Evolutionary conservation across 53 echinoderm and acorn worm species (phyloP).

Genomic region (Holothuria scabra): DNA sequence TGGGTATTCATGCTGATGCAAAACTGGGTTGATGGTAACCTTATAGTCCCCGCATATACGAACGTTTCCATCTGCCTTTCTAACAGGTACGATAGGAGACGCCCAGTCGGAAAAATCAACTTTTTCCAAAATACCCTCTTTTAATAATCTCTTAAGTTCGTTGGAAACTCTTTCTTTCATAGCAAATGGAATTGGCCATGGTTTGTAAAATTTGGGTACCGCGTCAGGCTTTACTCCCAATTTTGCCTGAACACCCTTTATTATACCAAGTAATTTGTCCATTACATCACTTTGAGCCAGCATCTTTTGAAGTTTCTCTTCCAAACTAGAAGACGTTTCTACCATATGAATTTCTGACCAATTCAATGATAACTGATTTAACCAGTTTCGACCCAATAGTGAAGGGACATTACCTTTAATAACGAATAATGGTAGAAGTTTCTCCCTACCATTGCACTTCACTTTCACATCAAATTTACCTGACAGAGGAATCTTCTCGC

Average conservation of each 20-base stretch:
- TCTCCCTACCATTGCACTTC: constrained; percentile 10
- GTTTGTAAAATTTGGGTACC: too few relatives aligned
- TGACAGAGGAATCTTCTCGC: too few relatives aligned
- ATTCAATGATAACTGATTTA: background rate
- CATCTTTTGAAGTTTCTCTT: too few relatives aligned
- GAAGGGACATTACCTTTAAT: constrained; percentile 23
- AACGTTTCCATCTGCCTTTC: constrained; percentile 17
- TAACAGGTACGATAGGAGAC: too few relatives aligned
- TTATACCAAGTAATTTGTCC: background rate
- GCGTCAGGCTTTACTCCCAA: too few relatives aligned
- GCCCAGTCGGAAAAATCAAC: too few relatives aligned
- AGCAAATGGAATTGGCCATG: too few relatives aligned
- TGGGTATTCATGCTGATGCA: too few relatives aligned
- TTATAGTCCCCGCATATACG: too few relatives aligned
- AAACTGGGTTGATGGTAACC: background rate
- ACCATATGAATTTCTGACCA: constrained; percentile 22
- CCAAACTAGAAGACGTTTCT: background rate
- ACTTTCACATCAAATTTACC: constrained; percentile 3
- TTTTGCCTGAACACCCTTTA: constrained; percentile 21
- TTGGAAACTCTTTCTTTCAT: too few relatives aligned
- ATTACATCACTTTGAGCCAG: constrained; percentile 21
- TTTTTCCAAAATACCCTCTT: background rate
- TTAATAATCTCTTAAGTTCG: too few relatives aligned
- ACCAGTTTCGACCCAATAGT: constrained; percentile 2
- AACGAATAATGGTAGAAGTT: constrained; percentile 4